These are phyloP conservation scores for Stenotaenia linearis DNA, from an alignment of 2,888 invertebrate genomes.

Conservation along the genomic window DNA sequence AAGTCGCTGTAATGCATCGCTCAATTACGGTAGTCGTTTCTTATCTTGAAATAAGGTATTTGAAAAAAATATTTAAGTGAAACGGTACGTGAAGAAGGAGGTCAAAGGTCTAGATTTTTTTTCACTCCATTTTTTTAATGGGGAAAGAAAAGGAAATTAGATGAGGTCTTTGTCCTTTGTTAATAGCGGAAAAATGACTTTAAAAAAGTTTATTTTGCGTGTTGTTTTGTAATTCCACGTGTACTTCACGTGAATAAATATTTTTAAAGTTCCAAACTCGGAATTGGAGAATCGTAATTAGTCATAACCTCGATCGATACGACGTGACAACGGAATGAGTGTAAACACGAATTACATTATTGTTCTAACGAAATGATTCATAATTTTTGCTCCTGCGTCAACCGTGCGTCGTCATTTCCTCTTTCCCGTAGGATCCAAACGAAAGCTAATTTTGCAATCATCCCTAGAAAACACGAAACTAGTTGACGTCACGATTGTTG, in stretches of 20 bases:
- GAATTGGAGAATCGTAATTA: too few relatives aligned
- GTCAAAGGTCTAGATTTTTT: neutral
- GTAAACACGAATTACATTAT: too few relatives aligned
- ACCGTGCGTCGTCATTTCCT: neutral
- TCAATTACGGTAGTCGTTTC: neutral
- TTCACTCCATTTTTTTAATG: neutral
- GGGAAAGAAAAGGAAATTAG: neutral
- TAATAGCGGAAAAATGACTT: neutral
- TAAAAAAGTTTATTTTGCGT: neutral
- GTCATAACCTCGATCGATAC: too few relatives aligned
- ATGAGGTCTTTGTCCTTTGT: neutral
- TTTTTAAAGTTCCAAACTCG: neutral
- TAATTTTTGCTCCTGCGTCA: neutral
- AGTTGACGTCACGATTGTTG: constrained; percentile 28
- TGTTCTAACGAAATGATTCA: neutral
- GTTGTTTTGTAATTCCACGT: neutral
- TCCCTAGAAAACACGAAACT: neutral
- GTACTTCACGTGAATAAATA: neutral
- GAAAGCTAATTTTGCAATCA: neutral
- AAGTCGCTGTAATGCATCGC: neutral
- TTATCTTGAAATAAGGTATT: neutral
- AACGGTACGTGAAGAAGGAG: neutral
- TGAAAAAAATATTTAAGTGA: neutral
- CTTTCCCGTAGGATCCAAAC: neutral
- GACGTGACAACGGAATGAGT: too few relatives aligned